Evolutionary conservation across 1,140 invertebrate genomes (phyloP), one percentile per base, ranked within the genome.

Genomic region (Daktulosphaira vitifoliae): DNA sequence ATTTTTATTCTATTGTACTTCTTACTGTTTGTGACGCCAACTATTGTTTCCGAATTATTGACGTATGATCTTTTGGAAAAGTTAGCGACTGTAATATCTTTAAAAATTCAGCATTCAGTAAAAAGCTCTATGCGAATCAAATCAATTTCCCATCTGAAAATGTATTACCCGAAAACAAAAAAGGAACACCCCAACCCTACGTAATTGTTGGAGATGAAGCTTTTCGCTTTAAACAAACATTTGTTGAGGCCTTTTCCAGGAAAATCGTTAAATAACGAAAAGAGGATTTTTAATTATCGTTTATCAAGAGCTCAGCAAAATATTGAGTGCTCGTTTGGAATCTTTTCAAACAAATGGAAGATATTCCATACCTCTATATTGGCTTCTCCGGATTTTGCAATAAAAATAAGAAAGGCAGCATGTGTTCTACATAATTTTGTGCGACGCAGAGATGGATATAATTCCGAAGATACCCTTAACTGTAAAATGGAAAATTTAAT

Each of bases 261-360:
- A 5, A 42, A 25, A 38, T 16, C 48, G 11, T 44, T 68, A 52
- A 62, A 26, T 18, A 4, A 42, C 13, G 11, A 48, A 68, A 20
- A 68, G 76, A 54, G 68, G 53, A 69, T 74, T n/a, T 77, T 73
- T 66, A 76, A 78, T 67, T 76, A 74, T 66, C 22, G 71, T 20
- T 65, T 71, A 23, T 53, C 37, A 23, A 23, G 72, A 51, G 71
- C 69, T n/a, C 39, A 72, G 46, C 33, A 72, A 23, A 70, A 71
- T 11, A 69, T 76, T 11, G 76, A 78, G 66, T 77, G 77, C 69
- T 70, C 72, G 7, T 78, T 78, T 72, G 75, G 75, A 3, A 76
- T 77, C 59, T 15, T 70, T 13, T 39, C 29, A 1, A 68, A 68
- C n/a, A 70, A 67, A 44, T 70, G 68, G 68, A 56, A 68, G 25